phyloP scores from a whole-genome alignment of 2,113 vertebrate species.

The Deroptyus accipitrinus region DNA sequence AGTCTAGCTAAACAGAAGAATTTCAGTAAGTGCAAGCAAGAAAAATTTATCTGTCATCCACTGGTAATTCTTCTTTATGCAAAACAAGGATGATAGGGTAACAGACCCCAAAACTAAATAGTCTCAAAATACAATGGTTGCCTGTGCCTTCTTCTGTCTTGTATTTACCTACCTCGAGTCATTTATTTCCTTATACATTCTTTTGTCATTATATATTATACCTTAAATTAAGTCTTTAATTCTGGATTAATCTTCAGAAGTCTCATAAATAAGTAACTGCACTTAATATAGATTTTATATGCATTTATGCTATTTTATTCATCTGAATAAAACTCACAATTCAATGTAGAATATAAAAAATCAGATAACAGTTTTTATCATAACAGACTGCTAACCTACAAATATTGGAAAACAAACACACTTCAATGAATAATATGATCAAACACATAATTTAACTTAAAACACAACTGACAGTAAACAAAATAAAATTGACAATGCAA shows the following conservation, averaged over 20 bases:
- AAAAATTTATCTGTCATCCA: neutral
- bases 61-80: neutral
- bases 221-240: neutral
- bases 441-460: conserved; percentile 58
- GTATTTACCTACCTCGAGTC: neutral
- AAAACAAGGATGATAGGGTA: neutral
- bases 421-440: conserved; percentile 39
- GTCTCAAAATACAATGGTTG: neutral
- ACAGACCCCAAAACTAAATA: neutral
- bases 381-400: neutral
- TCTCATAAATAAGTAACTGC: neutral
- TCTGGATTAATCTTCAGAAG: neutral
- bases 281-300: neutral
- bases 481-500: conserved; percentile 36
- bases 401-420: conserved; percentile 1
- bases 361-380: neutral
- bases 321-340: neutral
- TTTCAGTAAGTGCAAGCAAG: neutral
- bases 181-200: neutral
- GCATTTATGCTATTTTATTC: neutral
- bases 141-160: neutral
- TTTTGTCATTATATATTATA: neutral
- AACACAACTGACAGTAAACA: conserved; percentile 7
- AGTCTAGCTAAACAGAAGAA: neutral
- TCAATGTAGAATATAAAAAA: conserved; percentile 12